phyloP scores from a whole-genome alignment of 1,140 invertebrate species.

The Drosophila micromelanica region DNA sequence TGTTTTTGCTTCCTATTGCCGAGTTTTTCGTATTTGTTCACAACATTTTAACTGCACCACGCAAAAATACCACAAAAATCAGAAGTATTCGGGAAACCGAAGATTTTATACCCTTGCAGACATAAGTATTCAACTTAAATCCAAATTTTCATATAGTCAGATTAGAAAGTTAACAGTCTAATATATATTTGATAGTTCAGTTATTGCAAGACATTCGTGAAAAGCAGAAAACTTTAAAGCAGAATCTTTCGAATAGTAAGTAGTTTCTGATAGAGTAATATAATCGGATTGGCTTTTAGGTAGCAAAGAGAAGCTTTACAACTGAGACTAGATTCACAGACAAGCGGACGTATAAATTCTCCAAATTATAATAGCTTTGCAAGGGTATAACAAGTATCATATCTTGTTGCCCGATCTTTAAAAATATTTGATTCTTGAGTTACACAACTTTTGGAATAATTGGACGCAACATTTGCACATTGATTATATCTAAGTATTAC shows the following conservation, averaged over 20 bases:
- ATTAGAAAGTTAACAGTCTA: no score
- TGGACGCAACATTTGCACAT: constrained; percentile 37
- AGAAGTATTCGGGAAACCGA: constrained; percentile 2
- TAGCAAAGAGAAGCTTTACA: no score
- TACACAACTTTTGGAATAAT: constrained; percentile 21
- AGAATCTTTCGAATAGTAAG: no score
- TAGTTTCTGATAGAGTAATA: no score
- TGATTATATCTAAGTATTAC: constrained; percentile 26
- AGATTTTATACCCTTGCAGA: background rate
- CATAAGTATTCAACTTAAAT: background rate
- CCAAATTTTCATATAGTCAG: background rate
- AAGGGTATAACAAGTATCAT: background rate
- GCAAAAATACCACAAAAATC: background rate
- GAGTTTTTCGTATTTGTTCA: background rate
- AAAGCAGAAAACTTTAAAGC: no score
- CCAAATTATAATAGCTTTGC: background rate
- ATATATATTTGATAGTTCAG: no score
- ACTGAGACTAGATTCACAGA: background rate
- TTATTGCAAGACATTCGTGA: no score
- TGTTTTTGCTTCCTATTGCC: background rate
- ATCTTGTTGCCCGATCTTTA: background rate
- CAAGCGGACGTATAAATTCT: background rate
- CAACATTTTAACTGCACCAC: background rate
- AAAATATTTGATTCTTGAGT: constrained; percentile 5
- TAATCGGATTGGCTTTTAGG: no score